phyloP scores from a whole-genome alignment of 2,797 vertebrate species.

The Cuculus canorus region DNA sequence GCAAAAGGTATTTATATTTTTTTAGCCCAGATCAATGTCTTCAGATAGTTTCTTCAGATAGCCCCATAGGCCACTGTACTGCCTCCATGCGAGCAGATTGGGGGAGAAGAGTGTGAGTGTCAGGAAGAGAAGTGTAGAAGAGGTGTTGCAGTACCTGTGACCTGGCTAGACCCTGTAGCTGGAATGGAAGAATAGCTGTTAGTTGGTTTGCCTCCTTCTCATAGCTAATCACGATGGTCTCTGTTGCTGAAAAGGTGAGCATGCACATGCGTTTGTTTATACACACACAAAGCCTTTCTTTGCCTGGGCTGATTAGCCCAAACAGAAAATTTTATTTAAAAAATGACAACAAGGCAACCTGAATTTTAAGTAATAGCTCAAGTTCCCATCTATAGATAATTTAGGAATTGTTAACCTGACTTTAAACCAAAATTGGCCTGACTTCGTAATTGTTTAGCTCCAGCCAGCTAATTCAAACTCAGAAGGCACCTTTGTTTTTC shows the following conservation, averaged over 20 bases:
- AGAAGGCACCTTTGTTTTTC: neutral
- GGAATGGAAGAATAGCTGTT: neutral
- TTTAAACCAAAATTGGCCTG: neutral
- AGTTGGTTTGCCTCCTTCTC: neutral
- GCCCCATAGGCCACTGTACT: neutral
- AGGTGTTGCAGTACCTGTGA: neutral
- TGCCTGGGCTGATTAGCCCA: neutral
- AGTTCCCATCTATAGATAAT: neutral
- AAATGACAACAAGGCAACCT: neutral
- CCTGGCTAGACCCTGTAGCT: neutral
- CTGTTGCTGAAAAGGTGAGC: neutral
- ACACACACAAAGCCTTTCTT: neutral
- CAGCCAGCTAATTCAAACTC: neutral
- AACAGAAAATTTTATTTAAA: neutral
- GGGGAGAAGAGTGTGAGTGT: neutral
- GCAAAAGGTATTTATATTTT: fast-evolving
- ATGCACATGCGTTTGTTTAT: neutral
- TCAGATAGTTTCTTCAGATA: neutral
- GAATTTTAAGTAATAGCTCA: neutral
- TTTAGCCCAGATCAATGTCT: neutral
- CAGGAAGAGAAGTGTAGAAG: neutral
- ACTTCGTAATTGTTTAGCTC: neutral
- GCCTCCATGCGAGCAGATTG: neutral
- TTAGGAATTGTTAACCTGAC: neutral
- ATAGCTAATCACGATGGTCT: neutral